These are phyloP conservation scores for Galerucella nymphaeae DNA, from an alignment of 2,888 invertebrate species.

Conservation along the genomic window DNA sequence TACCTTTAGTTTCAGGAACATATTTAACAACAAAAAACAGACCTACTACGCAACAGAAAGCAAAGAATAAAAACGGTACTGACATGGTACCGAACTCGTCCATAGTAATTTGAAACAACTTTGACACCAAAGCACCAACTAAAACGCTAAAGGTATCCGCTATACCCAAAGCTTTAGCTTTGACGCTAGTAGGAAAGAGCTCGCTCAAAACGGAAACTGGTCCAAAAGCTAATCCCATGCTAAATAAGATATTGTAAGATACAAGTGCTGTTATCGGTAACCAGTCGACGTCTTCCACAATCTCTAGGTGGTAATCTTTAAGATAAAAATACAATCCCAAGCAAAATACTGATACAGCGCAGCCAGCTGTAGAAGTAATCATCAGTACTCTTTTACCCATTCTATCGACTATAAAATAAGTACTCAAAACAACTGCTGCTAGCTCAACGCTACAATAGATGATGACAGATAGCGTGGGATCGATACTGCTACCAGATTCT, in stretches of 20 bases:
- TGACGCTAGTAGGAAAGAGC: constrained; percentile 68
- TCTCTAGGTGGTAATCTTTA: constrained; percentile 59
- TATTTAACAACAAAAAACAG: constrained; percentile 70
- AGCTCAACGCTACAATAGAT: constrained; percentile 71
- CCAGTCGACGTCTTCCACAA: constrained; percentile 61
- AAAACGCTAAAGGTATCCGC: constrained; percentile 67
- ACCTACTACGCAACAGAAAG: constrained; percentile 70
- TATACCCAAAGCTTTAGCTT: constrained; percentile 69
- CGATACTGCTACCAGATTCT: constrained; percentile 63
- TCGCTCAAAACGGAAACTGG: constrained; percentile 68
- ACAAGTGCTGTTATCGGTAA: constrained; percentile 67
- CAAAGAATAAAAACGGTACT: constrained; percentile 74
- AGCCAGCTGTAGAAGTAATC: constrained; percentile 67
- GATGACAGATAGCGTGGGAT: constrained; percentile 69
- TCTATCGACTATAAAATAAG: constrained; percentile 70
- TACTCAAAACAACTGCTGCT: constrained; percentile 65
- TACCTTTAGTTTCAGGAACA: constrained; percentile 78
- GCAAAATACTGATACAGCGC: constrained; percentile 62
- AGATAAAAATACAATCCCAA: constrained; percentile 65
- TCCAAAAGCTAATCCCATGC: constrained; percentile 67
- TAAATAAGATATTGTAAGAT: constrained; percentile 67
- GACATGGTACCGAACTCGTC: constrained; percentile 70
- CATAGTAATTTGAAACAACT: constrained; percentile 67
- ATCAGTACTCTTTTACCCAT: constrained; percentile 74
- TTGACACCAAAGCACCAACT: constrained; percentile 65